Base-by-base conservation (phyloP, 2,113 vertebrate genomes). In the Osmerus eperlanus region DNA sequence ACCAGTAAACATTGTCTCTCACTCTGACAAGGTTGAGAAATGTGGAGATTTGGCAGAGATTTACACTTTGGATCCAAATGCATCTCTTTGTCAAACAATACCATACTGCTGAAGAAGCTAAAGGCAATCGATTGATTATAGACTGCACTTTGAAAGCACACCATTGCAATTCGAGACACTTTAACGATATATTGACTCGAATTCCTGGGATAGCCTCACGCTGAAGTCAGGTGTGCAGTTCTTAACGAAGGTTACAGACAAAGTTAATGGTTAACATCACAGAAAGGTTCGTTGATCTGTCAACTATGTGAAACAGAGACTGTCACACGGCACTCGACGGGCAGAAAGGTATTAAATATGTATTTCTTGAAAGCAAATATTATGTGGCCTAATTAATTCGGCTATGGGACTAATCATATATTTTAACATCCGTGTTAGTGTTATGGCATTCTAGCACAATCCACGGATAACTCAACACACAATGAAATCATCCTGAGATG, bases 221-320 rank as follows among this genome's bases (percentile, higher is more conserved):
- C 19, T 53, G 53, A 23, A 69, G 19, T 25, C 52, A 59, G 76
- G 66, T 60, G 23, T 15, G 68, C 3, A 71, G 83, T 79, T 83
- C 68, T 72, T 65, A 76, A 73, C 58, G 66, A 68, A 53, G 78
- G 78, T 66, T 67, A 52, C 72, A 59, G 72, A 32, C 11, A 12
- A 16, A 36, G 85, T 87, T 87, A 88, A 87, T 87, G 59, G 6
- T 82, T 89, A 83, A 84, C 82, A 68, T 65, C 32, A 80, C 80
- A 73, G 78, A 85, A 88, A 62, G 85, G n/a, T 32, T 76, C 74
- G 71, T 59, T 16, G 81, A 84, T 76, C 72, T 64, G 41, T 36
- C 15, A 7, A 16, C 18, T 16, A 63, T n/a, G 11, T 9, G 12
- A 11, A 63, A 18, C 19, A 25, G 9, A 60, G 2, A 3, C 14